A percentile compares a stretch with the other conserved stretches of the same genome.
phyloP scores from a whole-genome alignment of 2,797 vertebrate genomes.

The Leontocebus nigricollis region DNA sequence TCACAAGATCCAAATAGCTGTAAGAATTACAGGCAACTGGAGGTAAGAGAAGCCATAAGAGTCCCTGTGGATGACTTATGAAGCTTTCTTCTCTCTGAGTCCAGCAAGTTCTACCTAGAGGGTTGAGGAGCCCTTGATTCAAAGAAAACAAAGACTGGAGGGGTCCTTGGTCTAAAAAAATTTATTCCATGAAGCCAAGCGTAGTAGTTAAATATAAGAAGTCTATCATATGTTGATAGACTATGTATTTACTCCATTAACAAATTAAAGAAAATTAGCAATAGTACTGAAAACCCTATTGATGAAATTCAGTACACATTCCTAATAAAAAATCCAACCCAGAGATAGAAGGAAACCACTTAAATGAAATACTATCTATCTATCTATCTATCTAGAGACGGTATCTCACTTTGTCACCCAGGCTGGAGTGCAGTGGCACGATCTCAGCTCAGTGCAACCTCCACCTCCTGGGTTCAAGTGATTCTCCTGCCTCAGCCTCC shows the following conservation, averaged over 20 bases:
- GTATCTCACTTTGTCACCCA: too few relatives aligned
- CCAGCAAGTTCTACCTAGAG: neutral
- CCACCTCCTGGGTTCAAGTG: neutral
- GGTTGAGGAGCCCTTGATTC: neutral
- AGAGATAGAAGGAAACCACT: conserved; percentile 1
- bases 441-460: neutral
- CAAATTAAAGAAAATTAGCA: neutral
- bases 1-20: neutral
- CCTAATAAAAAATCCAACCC: neutral
- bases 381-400: too few relatives aligned
- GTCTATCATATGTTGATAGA: neutral
- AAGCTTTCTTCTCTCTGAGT: neutral
- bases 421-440: too few relatives aligned
- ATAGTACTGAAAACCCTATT: neutral
- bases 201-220: neutral
- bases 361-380: neutral
- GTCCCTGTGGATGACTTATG: neutral
- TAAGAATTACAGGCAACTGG: neutral
- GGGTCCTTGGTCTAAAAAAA: neutral
- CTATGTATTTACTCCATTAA: neutral
- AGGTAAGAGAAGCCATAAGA: neutral
- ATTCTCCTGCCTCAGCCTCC: neutral
- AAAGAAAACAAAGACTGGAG: neutral
- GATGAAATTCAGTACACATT: conserved; percentile 2
- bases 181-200: neutral